These are phyloP conservation scores for Anser brachyrhynchus DNA, from an alignment of 2,113 vertebrate species.

Conservation along the genomic window DNA sequence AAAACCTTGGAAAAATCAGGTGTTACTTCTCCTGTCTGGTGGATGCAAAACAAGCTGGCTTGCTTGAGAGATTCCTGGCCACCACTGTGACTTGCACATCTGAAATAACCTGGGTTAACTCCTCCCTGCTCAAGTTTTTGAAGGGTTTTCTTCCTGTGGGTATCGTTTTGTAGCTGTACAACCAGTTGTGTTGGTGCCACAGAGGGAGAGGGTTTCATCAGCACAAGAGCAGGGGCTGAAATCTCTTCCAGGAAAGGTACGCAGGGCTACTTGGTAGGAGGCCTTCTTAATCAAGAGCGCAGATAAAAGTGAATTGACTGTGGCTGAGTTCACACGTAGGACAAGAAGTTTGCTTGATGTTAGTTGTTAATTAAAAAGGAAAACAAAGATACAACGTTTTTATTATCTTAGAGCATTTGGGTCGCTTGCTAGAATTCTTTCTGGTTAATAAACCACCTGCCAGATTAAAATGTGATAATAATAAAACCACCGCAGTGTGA, in stretches of 20 bases:
- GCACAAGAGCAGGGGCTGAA: background rate
- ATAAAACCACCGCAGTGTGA: background rate
- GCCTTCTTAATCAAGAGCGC: background rate
- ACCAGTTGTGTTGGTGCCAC: background rate
- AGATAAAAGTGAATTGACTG: background rate
- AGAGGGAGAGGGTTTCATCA: background rate
- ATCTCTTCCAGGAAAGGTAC: background rate
- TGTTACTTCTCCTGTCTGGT: background rate
- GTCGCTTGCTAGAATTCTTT: background rate
- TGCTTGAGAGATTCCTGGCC: background rate
- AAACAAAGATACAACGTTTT: background rate
- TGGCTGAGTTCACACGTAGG: background rate
- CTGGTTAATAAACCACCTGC: background rate
- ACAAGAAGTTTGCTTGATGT: background rate
- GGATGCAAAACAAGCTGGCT: background rate
- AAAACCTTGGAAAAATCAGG: background rate
- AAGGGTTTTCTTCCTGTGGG: background rate
- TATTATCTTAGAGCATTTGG: background rate
- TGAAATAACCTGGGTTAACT: background rate
- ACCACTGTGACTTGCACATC: rapidly evolving
- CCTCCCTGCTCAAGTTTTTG: background rate
- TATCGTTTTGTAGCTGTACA: background rate
- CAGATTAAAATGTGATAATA: background rate
- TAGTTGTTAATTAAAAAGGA: background rate
- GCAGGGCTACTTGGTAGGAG: background rate